Evolutionary conservation across 2,797 vertebrate species (phyloP), one percentile per base, ranked within the genome.

Genomic region (Salarias fasciatus): DNA sequence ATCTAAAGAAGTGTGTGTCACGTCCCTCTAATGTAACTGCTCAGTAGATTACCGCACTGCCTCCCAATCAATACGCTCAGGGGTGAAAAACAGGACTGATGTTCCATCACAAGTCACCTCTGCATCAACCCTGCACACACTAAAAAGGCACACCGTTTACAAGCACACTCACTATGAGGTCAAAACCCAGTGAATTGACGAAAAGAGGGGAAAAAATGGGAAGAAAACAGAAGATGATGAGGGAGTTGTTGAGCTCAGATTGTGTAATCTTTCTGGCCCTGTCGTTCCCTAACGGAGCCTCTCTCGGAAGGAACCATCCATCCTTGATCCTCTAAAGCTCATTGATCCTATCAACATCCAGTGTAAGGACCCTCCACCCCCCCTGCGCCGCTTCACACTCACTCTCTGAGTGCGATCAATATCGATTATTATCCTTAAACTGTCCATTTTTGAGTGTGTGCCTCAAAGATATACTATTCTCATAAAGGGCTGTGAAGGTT

Each of bases 381-480:
- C 61, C 46, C 54, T 14, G 3, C 64, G 49, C 52, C 10, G 6
- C 65, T 51, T 45, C 54, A 44, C 68, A 64, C 69, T 79, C 77
- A 53, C 73, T 81, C 76, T 61, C 51, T 73, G 76, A 66, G 70
- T 58, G 49, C 63, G 77, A 91, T 92, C 89, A 90, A 90, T 92
- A 90, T 91, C 86, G 91, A 91, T 90, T 82, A 91, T 91, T 80
- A 89, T 88, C 78, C 80, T 75, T 83, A 86, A 90, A 89, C 65
- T 77, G 77, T 68, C 77, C 72, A 76, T 69, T 79, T 80, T 75
- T 83, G 69, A 81, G 62, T 63, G 29, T 56, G 72, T 36, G 56
- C 69, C 60, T 62, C 41, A 69, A 44, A 50, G 56, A 65, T 69
- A 54, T 78, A 48, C 38, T 53, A 10, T 53, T 58, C 12, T 46